phyloP scores from a whole-genome alignment of 2,888 invertebrate species.

The Drosophila pseudotalamancana region DNA sequence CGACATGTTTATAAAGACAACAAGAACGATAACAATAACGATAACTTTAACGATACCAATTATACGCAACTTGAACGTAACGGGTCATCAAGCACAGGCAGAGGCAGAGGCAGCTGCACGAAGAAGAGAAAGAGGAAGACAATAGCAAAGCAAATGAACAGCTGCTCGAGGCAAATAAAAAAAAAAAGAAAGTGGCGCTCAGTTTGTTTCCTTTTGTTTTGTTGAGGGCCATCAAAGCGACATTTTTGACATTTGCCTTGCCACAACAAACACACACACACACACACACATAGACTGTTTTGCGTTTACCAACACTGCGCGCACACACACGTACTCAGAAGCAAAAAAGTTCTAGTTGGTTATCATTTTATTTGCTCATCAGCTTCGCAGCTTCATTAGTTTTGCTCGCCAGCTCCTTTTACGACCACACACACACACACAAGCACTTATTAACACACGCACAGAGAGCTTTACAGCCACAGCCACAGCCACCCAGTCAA shows the following conservation, averaged over 20 bases:
- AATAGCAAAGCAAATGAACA: constrained; percentile 32
- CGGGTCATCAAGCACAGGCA: not conserved
- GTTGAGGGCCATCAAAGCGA: constrained; percentile 55
- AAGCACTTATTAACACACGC: too few species aligned
- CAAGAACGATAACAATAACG: constrained; percentile 21
- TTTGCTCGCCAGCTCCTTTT: too few species aligned
- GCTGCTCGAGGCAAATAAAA: constrained; percentile 52
- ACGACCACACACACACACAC: too few species aligned
- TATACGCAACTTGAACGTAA: constrained; percentile 22
- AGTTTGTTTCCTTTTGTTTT: constrained; percentile 38
- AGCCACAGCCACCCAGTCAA: too few species aligned
- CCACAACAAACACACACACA: constrained; percentile 27
- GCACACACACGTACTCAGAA: constrained; percentile 14
- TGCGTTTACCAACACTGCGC: constrained; percentile 43
- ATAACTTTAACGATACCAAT: constrained; percentile 29
- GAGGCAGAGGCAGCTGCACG: not conserved
- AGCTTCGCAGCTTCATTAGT: constrained; percentile 59
- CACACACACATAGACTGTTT: constrained; percentile 11
- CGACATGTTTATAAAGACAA: constrained; percentile 3
- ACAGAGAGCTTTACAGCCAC: too few species aligned
- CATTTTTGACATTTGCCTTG: constrained; percentile 60
- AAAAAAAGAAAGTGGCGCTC: constrained; percentile 38
- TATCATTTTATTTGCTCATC: constrained; percentile 62
- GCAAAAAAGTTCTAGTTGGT: constrained; percentile 38
- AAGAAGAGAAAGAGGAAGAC: not conserved